phyloP scores from a whole-genome alignment of 2,113 vertebrate genomes.

The Toxotes jaculatrix region DNA sequence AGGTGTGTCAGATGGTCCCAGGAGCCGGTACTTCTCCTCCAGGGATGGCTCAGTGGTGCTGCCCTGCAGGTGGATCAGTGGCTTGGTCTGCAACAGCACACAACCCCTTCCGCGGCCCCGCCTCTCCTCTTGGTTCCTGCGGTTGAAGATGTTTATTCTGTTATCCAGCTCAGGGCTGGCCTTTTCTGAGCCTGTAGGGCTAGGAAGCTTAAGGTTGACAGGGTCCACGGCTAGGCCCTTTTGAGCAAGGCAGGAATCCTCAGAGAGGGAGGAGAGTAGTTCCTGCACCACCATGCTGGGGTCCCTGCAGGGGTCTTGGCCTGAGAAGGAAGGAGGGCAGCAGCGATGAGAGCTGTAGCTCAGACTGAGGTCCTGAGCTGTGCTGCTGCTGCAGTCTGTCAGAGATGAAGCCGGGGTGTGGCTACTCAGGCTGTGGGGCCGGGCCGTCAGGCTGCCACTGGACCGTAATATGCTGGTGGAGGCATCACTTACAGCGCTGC shows the following conservation, averaged over 20 bases:
- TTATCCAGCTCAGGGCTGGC: slow-evolving; percentile 87
- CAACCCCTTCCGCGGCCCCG: slow-evolving; percentile 64
- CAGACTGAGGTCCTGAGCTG: slow-evolving; percentile 76
- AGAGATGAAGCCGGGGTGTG: slow-evolving; percentile 86
- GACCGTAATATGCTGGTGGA: slow-evolving; percentile 85
- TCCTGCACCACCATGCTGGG: slow-evolving; percentile 85
- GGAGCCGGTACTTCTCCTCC: slow-evolving; percentile 86
- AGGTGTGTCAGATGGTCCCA: slow-evolving; percentile 81
- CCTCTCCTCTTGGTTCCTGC: slow-evolving; percentile 87
- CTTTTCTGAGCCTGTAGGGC: slow-evolving; percentile 77
- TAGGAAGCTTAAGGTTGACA: slow-evolving; percentile 86
- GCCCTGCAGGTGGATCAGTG: slow-evolving; percentile 86
- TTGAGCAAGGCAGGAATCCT: slow-evolving; percentile 86
- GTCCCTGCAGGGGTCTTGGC: slow-evolving; percentile 50
- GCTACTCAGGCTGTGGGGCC: slow-evolving; percentile 87
- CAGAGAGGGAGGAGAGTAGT: slow-evolving; percentile 89
- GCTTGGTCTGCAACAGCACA: slow-evolving; percentile 86
- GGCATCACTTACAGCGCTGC: slow-evolving; percentile 79
- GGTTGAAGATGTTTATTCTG: slow-evolving; percentile 86
- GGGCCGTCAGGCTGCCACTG: slow-evolving; percentile 82
- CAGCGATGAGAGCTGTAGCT: slow-evolving; percentile 68
- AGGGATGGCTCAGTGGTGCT: slow-evolving; percentile 62
- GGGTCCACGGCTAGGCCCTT: slow-evolving; percentile 87
- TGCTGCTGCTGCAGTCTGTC: slow-evolving; percentile 86
- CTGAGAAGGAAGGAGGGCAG: slow-evolving; percentile 65